Evolutionary conservation across 2,113 vertebrate genomes (phyloP), one percentile per base, ranked within the genome.

Genomic region (Menura novaehollandiae): DNA sequence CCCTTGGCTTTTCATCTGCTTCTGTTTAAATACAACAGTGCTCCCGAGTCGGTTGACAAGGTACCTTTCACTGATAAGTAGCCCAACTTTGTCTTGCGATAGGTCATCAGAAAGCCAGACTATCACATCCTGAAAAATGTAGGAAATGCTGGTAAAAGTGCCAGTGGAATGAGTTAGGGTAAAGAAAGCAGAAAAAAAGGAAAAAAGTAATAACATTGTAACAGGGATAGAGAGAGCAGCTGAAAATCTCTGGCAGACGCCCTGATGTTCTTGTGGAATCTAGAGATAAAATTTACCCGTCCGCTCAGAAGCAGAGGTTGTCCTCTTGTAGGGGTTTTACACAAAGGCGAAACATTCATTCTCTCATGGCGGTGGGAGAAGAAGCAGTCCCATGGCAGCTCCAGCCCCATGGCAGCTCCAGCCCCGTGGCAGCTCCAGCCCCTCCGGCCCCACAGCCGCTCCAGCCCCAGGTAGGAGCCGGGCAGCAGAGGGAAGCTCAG

Each of bases 61-160:
- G 68, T 91, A 95, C 92, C 91, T 95, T 94, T 92, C 94, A 94
- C 77, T 94, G 96, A 97, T 95, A 97, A 97, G 95, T 74, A 80
- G 72, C 32, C 86, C 81, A 89, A 67, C 80, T 94, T 96, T 84
- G 81, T 94, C 88, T 95, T 89, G 86, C 0, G 1, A 80, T 78
- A 82, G 85, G 90, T 96, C 96, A 84, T 92, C 72, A 64, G 78
- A 76, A 89, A 97, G 88, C 63, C 86, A 94, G 88, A 59, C 49
- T 90, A 93, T 85, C 95, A 47, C 12, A 7, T 89, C 92, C 94
- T 59, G 51, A 78, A 85, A 95, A 97, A 85, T 32, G 71, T 55
- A 95, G 87, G 79, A 94, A 89, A 93, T 58, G 71, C 83, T 85
- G 80, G 43, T 92, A 62, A 78, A 92, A 89, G 49, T 78, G 63